phyloP scores from a whole-genome alignment of 1,140 invertebrate genomes.

The Cheumatopsyche charites region DNA sequence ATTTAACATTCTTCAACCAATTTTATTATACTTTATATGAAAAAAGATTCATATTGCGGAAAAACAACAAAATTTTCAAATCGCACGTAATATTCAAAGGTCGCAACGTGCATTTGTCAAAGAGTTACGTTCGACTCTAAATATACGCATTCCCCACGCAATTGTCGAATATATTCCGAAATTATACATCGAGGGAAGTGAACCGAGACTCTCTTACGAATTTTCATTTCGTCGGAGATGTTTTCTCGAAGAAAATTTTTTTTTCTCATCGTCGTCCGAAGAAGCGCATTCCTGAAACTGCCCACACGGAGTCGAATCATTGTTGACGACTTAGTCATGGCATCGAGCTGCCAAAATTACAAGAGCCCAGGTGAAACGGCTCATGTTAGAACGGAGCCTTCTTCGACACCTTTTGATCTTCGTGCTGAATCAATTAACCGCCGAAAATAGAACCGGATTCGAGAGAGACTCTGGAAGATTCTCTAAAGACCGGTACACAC shows the following conservation, averaged over 20 bases:
- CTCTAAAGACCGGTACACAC: no score
- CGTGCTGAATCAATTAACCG: no score
- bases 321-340: conserved; percentile 14
- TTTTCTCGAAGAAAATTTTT: neutral
- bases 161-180: conserved; percentile 22
- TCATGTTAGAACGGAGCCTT: neutral
- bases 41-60: no score
- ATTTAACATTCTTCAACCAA: no score
- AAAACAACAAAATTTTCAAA: no score
- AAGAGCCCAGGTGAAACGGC: neutral
- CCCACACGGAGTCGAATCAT: neutral
- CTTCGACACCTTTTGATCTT: no score
- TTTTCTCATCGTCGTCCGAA: neutral
- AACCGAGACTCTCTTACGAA: neutral
- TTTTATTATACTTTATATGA: no score
- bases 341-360: conserved; percentile 11
- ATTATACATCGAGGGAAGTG: conserved; percentile 15
- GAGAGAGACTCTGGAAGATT: no score
- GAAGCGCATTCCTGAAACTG: conserved; percentile 5
- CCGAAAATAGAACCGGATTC: no score
- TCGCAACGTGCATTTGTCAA: neutral
- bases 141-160: conserved; percentile 17
- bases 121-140: neutral
- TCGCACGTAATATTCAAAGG: neutral
- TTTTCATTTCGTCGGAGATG: neutral